Conservation (phyloP, 2,797 vertebrate genomes). For the Gymnopithys bicolor region DNA sequence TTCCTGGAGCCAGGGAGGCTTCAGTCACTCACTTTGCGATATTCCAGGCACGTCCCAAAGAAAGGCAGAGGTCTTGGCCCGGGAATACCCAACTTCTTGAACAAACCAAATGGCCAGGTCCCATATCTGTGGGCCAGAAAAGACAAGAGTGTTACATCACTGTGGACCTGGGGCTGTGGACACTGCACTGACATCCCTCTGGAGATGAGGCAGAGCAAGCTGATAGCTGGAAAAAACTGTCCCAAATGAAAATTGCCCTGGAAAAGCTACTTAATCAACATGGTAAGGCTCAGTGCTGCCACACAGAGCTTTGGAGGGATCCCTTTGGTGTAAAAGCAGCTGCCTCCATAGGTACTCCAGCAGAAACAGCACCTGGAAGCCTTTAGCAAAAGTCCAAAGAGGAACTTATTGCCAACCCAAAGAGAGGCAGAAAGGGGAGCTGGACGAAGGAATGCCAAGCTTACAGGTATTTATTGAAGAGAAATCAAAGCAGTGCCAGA, state of each 20-base stretch:
- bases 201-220: not conserved
- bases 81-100: conserved; percentile 80
- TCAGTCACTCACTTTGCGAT: conserved; percentile 65
- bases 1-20: not conserved
- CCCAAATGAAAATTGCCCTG: not conserved
- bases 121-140: conserved; percentile 74
- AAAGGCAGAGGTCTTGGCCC: conserved; percentile 77
- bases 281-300: not conserved
- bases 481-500: conserved; percentile 48
- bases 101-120: conserved; percentile 66
- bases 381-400: not conserved
- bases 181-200: not conserved
- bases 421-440: not conserved
- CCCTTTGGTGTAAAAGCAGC: not conserved
- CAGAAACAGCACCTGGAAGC: not conserved
- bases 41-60: conserved; percentile 66
- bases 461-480: conserved; percentile 11
- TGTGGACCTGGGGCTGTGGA: rapidly evolving
- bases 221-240: not conserved
- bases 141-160: not conserved
- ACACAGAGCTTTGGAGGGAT: not conserved
- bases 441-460: not conserved
- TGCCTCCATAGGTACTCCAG: not conserved
- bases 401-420: not conserved
- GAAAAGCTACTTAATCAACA: not conserved